A percentile compares a stretch with the other conserved stretches of the same genome.
phyloP scores from a whole-genome alignment of 2,888 invertebrate species.

The Dasysyrphus tricinctus region DNA sequence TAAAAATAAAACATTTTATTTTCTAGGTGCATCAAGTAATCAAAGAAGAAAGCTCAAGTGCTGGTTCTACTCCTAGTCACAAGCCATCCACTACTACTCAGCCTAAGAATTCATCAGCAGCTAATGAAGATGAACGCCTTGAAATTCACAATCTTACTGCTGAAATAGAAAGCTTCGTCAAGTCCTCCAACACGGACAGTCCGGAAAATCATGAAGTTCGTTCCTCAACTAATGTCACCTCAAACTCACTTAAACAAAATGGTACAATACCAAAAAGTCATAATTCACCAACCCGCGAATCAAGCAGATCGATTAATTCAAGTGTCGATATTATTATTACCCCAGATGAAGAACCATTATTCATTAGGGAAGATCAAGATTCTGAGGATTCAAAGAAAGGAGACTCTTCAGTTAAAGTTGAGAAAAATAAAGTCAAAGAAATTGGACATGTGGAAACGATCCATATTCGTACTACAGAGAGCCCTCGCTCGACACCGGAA shows the following conservation, averaged over 20 bases:
- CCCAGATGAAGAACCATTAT: conserved; percentile 50
- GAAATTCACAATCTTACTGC: conserved; percentile 80
- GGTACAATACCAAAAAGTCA: conserved; percentile 54
- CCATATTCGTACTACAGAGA: conserved; percentile 76
- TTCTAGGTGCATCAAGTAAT: conserved; percentile 71
- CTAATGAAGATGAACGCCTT: conserved; percentile 60
- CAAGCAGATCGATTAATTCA: conserved; percentile 50
- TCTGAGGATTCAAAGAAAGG: conserved; percentile 15
- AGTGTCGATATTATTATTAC: conserved; percentile 53
- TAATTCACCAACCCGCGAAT: conserved; percentile 34
- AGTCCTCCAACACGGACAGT: conserved; percentile 64
- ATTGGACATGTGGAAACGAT: conserved; percentile 77
- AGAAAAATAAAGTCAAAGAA: conserved; percentile 68
- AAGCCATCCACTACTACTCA: conserved; percentile 44
- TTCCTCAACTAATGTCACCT: background rate
- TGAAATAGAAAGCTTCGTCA: conserved; percentile 80
- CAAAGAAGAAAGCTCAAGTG: conserved; percentile 70
- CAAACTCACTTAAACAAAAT: conserved; percentile 62
- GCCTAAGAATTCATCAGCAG: conserved; percentile 16
- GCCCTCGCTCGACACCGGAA: conserved; percentile 70
- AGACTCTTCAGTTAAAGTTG: conserved; percentile 43
- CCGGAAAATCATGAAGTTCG: conserved; percentile 29
- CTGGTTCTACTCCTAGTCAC: conserved; percentile 68
- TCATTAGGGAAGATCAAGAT: conserved; percentile 53
- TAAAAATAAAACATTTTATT: background rate